phyloP scores from a whole-genome alignment of 2,888 invertebrate genomes.

The Ennomos quercinarius region DNA sequence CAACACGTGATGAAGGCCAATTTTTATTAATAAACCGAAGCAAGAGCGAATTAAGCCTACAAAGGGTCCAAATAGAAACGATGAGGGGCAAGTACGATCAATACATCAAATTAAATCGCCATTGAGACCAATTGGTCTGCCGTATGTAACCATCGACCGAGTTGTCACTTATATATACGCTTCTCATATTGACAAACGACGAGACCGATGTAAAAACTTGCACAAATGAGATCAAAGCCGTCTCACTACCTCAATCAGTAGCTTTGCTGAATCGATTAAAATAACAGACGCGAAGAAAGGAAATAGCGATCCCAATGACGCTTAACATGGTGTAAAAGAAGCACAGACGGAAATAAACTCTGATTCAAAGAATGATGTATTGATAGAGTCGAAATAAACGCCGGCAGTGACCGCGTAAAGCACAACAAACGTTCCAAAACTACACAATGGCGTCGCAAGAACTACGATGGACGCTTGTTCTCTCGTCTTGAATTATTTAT shows the following conservation, averaged over 20 bases:
- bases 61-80: constrained; percentile 31
- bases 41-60: constrained; percentile 3
- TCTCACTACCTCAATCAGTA: constrained; percentile 3
- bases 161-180: constrained; percentile 39
- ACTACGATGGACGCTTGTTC: constrained; percentile 63
- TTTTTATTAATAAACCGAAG: constrained; percentile 7
- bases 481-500: constrained; percentile 79
- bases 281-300: constrained; percentile 26
- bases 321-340: constrained; percentile 15
- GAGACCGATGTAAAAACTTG: constrained; percentile 39
- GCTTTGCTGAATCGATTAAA: constrained; percentile 12
- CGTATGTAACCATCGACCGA: constrained; percentile 42
- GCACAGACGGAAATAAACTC: constrained; percentile 42
- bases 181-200: constrained; percentile 34
- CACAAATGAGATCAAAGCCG: constrained; percentile 18
- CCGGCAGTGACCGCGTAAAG: constrained; percentile 46
- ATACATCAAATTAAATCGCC: constrained; percentile 67
- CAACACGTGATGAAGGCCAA: too few species aligned
- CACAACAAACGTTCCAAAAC: constrained; percentile 53
- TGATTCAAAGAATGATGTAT: constrained; percentile 45
- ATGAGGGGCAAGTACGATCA: constrained; percentile 51
- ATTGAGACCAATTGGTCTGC: constrained; percentile 67
- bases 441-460: constrained; percentile 70
- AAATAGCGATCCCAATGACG: constrained; percentile 39
- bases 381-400: constrained; percentile 30